phyloP scores from a whole-genome alignment of 1,140 invertebrate species.

The Batillaria attramentaria region DNA sequence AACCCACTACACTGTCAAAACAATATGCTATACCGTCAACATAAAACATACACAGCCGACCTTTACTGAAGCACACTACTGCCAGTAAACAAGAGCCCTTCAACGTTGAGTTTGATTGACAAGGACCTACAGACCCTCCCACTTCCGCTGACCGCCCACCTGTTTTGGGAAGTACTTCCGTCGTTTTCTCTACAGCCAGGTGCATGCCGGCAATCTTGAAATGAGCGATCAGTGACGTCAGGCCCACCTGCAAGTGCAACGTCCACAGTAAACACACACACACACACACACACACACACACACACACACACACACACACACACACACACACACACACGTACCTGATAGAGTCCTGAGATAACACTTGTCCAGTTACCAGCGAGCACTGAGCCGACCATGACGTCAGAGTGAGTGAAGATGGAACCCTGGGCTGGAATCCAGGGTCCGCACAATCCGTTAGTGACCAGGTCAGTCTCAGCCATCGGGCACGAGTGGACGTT shows the following conservation, averaged over 20 bases:
- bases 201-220: conserved; percentile 61
- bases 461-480: conserved; percentile 25
- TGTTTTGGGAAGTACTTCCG: conserved; percentile 55
- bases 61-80: too few species aligned
- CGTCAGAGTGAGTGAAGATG: conserved; percentile 57
- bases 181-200: conserved; percentile 51
- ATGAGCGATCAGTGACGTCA: conserved; percentile 59
- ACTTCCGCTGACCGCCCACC: conserved; percentile 44
- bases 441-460: conserved; percentile 56
- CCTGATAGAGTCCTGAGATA: conserved; percentile 48
- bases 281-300: background rate
- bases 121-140: too few species aligned
- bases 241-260: background rate
- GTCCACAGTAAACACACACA: background rate
- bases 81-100: too few species aligned
- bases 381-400: conserved; percentile 45
- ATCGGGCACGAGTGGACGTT: conserved; percentile 63
- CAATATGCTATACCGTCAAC: too few species aligned
- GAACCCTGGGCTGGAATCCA: conserved; percentile 58
- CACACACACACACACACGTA: conserved; percentile 30
- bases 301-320: background rate
- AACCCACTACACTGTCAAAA: too few species aligned
- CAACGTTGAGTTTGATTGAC: too few species aligned
- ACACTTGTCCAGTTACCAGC: conserved; percentile 56
- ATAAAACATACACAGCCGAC: too few species aligned